phyloP scores from a whole-genome alignment of 2,888 invertebrate genomes.

The Xanthorhoe designata region DNA sequence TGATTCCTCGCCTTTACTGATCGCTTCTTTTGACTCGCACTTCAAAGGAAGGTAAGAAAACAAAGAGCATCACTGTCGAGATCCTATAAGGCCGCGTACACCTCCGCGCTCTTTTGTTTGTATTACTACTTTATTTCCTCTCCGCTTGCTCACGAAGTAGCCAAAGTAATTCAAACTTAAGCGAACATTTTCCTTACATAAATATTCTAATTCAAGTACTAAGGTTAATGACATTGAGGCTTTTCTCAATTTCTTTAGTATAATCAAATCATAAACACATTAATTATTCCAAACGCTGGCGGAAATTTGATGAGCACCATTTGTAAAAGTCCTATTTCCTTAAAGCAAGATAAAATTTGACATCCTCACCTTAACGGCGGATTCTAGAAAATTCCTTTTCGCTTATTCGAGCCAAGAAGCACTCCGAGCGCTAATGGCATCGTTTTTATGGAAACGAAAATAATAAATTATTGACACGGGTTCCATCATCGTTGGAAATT shows the following conservation, averaged over 20 bases:
- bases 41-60: slow-evolving; percentile 5
- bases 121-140: neutral
- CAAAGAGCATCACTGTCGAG: neutral
- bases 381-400: slow-evolving; percentile 64
- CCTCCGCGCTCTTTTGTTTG: neutral
- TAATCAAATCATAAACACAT: slow-evolving; percentile 52
- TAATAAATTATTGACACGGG: slow-evolving; percentile 81
- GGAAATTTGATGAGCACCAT: slow-evolving; percentile 62
- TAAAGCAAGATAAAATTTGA: slow-evolving; percentile 58
- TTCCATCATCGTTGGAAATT: slow-evolving; percentile 66
- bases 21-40: slow-evolving; percentile 16
- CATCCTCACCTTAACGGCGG: slow-evolving; percentile 58
- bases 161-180: neutral
- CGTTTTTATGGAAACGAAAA: slow-evolving; percentile 77
- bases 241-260: slow-evolving; percentile 43
- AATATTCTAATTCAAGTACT: neutral
- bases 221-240: slow-evolving; percentile 1
- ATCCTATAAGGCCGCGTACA: neutral
- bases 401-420: slow-evolving; percentile 67
- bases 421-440: slow-evolving; percentile 75
- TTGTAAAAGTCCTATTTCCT: slow-evolving; percentile 59
- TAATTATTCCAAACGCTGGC: slow-evolving; percentile 45
- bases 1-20: slow-evolving; percentile 19
- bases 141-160: neutral
- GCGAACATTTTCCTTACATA: neutral